Base-by-base conservation (phyloP, 2,113 vertebrate genomes). In the Stigmatopora nigra region DNA sequence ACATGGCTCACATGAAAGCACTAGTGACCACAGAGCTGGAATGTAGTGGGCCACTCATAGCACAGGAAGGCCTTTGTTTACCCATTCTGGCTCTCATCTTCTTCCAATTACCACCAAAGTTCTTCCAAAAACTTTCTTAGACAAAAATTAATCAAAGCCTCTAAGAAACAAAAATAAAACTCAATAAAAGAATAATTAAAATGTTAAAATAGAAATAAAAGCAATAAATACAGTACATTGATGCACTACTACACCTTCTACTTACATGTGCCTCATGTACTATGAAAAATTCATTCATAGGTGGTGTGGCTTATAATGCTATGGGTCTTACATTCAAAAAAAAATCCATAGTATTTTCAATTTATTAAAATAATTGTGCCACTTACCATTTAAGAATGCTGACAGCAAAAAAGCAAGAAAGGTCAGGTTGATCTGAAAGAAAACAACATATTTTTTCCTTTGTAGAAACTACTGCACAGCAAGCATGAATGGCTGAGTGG, bases 51-150 rank as follows among this genome's bases (percentile, higher is more conserved):
- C 49, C 61, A 55, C 56, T 12, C 57, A 55, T 46, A 11, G 65
- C 53, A 87, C 81, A 85, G 70, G 69, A 67, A 63, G 25, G 22
- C 67, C 17, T 22, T 83, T 86, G 73, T 75, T 75, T 71, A 71
- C 71, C 78, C 82, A 75, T 71, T 85, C 83, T 73, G 75, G 73
- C 79, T 73, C 70, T 85, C 82, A 73, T 73, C 77, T 82, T 78
- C 78, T 82, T 86, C 69, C 49, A 82, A 78, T 80, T 78, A 80
- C 17, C 61, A 68, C 55, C 7, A 67, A 44, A 62, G 61, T 63
- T 22, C 61, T 67, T 56, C 25, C n/a, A 10, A 53, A 74, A 72
- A 31, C 70, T 76, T 81, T 78, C 70, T 66, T 31, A n/a, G 35
- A 12, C 31, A 62, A 51, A 41, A 63, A 46, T 69, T 31, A 31